Percentiles rank a stretch among this genome's conserved stretches.
Conservation (phyloP, 2,888 invertebrate genomes). For the Noctuana brunneofusca region DNA sequence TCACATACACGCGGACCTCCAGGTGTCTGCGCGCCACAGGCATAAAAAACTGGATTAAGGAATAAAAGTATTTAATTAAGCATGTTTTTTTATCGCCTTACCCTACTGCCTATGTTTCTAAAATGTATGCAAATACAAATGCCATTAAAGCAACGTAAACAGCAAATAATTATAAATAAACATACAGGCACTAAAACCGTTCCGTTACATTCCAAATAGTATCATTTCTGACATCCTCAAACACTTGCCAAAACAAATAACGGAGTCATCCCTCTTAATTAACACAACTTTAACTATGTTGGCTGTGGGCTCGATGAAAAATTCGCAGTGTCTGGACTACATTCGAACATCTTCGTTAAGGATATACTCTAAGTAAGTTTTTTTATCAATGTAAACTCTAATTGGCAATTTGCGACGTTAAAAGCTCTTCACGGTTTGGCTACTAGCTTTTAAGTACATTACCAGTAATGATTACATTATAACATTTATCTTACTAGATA, state of each 20-base stretch:
- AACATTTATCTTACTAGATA: too few species aligned
- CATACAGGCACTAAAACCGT: not conserved
- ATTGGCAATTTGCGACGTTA: not conserved
- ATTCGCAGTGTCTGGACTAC: conserved; percentile 10
- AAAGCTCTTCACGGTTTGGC: too few species aligned
- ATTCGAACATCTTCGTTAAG: conserved; percentile 16
- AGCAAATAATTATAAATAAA: not conserved
- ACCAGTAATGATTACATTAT: too few species aligned
- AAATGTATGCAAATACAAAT: not conserved
- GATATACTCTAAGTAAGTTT: not conserved
- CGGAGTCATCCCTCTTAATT: conserved; percentile 51
- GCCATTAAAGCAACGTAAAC: not conserved
- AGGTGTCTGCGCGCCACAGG: too few species aligned
- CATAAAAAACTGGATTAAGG: too few species aligned
- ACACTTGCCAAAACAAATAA: conserved; percentile 45
- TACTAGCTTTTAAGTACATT: too few species aligned
- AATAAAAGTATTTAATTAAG: too few species aligned
- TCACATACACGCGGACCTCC: too few species aligned
- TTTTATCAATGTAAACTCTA: not conserved
- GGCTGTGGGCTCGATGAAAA: conserved; percentile 46
- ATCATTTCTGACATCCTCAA: conserved; percentile 12
- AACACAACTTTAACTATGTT: conserved; percentile 61
- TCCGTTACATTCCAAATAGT: conserved; percentile 8
- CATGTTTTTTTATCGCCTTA: too few species aligned
- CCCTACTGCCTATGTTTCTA: too few species aligned